Base-by-base conservation (phyloP, 2,888 invertebrate genomes). In the Apamea monoglypha region DNA sequence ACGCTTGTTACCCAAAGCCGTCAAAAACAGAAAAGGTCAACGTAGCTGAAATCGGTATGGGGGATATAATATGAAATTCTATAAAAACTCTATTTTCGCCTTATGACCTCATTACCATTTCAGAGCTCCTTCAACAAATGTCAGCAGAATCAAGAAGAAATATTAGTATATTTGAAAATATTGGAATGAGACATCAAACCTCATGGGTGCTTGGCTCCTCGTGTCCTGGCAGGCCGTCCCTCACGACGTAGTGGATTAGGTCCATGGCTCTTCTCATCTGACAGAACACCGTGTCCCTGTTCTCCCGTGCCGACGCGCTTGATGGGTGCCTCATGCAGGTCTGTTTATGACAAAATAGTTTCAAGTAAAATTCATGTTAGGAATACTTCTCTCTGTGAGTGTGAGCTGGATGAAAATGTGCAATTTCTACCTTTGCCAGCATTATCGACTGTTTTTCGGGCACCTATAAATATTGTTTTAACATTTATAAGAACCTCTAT, bases 221-320 rank as follows among this genome's bases (percentile, higher is more conserved):
- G 96, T 96, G 96, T 4, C 97, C 97, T 0, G 97, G 97, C 66
- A 99, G 98, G n/a, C 99, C 99, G 95, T 99, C 99, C 92, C 99
- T 99, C 70, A 99, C 99, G 82, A 99, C 99, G 95, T 99, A 99
- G 96, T 99, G 99, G 90, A 99, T 99, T 87, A 99, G 97, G 96
- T 99, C 99, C 98, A 99, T 98, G 44, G 99, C 99, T 86, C 99
- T 97, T 83, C 99, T 97, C 98, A 99, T 99, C 96, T 99, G 99
- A 94, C 99, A 99, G 97, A 99, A 99, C 69, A 99, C 99, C 0
- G 99, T 99, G 95, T 99, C 99, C 16, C 99, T 97, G 95, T 99
- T 99, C 95, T 99, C 99, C 86, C 99, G 98, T 0, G 99, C 99
- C 76, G 99, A 98, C 72, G 98, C 98, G 94, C 99, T 99, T 90